Evolutionary conservation across 2,888 invertebrate species (phyloP).

Genomic region (Macrophya annulata): DNA sequence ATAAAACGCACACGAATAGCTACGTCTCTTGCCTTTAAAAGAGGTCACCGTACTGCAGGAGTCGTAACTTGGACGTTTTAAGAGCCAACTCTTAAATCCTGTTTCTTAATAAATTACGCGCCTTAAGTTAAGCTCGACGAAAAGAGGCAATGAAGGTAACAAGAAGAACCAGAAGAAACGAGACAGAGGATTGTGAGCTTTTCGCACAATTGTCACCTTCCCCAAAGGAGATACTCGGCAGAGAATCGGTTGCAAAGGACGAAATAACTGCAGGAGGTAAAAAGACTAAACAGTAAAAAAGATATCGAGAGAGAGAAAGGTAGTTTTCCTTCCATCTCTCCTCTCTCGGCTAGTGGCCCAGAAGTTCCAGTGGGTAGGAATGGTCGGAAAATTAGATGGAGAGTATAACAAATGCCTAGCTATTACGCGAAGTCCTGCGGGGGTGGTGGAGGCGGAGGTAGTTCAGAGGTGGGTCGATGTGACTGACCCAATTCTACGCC

Average conservation of each 20-base stretch:
- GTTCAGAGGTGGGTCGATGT: conserved; percentile 52
- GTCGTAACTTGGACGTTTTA: conserved; percentile 45
- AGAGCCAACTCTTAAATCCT: conserved; percentile 40
- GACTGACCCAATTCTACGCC: conserved; percentile 51
- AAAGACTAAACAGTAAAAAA: background rate
- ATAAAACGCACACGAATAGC: conserved; percentile 36
- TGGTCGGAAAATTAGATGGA: conserved; percentile 54
- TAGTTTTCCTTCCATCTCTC: conserved; percentile 22
- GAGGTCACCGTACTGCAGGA: conserved; percentile 47
- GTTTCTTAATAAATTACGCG: conserved; percentile 52
- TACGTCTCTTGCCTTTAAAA: conserved; percentile 20
- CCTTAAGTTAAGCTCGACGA: conserved; percentile 27
- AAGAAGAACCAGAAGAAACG: conserved; percentile 27
- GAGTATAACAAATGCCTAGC: conserved; percentile 54
- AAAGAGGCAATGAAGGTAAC: conserved; percentile 5
- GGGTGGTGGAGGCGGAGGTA: conserved; percentile 42
- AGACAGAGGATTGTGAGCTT: background rate
- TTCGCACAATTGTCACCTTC: conserved; percentile 36
- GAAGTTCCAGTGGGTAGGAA: conserved; percentile 38
- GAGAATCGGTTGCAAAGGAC: conserved; percentile 9
- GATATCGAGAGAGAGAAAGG: background rate
- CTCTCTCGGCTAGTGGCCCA: conserved; percentile 9
- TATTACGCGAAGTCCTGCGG: conserved; percentile 51
- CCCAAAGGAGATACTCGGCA: background rate
- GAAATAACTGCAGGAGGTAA: background rate